Base-by-base conservation (phyloP, 2,797 vertebrate genomes). In the Enteromius anoplus region DNA sequence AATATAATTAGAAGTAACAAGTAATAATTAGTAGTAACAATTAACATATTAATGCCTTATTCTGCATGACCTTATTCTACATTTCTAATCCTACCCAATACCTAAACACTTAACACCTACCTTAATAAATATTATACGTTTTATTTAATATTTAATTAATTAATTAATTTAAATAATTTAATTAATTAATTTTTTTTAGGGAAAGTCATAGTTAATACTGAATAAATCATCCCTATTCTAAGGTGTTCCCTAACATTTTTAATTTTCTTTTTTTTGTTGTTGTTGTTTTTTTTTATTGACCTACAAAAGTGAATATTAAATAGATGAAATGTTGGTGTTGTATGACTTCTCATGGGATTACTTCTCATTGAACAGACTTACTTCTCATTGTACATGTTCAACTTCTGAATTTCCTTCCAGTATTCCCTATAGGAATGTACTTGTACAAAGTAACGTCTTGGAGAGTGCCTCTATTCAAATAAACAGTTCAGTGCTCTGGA, bases 401-500 rank as follows among this genome's bases (percentile, higher is more conserved):
- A 19, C 45, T 19, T 53, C 29, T 58, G 14, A 58, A 53, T 21
- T 17, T 42, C 7, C 40, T 51, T 62, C 0, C 34, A 71, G 2
- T 51, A 62, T 82, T 84, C 5, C 42, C 2, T 23, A 21, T 34
- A 2, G 82, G 5, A 0, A 12, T 15, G 34, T n/a, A 2, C 14
- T 11, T 60, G 32, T 62, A 5, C 21, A 51, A 71, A 72, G 58
- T 14, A 3, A 55, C 62, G 2, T 17, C 19, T 45, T 9, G 26
- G 15, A 3, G 10, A 7, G 7, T 4, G 32, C 32, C 15, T 11
- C 3, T 62, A 72, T 2, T 17, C 87, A 84, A 0, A 62, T 55
- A 2, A 4, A 1, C 0, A 90, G 92, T 62, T 96, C 96, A 0
- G 90, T 96, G 70, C 92, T 99, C 88, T 99, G 98, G 98, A 99